These are phyloP conservation scores for Harpagus bidentatus DNA, from an alignment of 2,113 vertebrate genomes.

Conservation along the genomic window DNA sequence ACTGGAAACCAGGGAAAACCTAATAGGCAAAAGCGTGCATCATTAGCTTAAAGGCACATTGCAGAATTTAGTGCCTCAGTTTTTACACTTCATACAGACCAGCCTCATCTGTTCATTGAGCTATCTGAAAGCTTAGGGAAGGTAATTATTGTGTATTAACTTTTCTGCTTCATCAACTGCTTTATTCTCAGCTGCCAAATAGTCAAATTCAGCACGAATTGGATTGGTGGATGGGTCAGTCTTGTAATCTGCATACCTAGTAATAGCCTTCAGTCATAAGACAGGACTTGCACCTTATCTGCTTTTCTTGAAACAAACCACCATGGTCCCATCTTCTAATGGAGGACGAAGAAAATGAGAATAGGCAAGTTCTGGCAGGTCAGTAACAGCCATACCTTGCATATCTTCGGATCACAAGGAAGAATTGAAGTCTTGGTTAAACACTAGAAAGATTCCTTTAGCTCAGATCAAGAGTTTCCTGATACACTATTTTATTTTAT, in stretches of 20 bases:
- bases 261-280: background rate
- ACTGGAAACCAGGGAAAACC: background rate
- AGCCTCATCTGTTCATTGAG: background rate
- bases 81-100: background rate
- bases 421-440: background rate
- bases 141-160: background rate
- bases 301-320: background rate
- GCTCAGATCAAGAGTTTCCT: background rate
- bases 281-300: background rate
- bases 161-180: background rate
- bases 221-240: background rate
- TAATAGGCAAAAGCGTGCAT: background rate
- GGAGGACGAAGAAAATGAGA: background rate
- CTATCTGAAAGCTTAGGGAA: background rate
- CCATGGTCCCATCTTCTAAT: rapidly evolving
- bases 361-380: background rate
- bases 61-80: background rate
- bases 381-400: background rate
- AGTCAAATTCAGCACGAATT: background rate
- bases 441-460: background rate
- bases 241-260: background rate
- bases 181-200: background rate
- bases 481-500: background rate
- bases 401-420: background rate
- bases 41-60: background rate